Evolutionary conservation across 2,113 vertebrate genomes (phyloP).

Genomic region (Atherinomorus stipes): DNA sequence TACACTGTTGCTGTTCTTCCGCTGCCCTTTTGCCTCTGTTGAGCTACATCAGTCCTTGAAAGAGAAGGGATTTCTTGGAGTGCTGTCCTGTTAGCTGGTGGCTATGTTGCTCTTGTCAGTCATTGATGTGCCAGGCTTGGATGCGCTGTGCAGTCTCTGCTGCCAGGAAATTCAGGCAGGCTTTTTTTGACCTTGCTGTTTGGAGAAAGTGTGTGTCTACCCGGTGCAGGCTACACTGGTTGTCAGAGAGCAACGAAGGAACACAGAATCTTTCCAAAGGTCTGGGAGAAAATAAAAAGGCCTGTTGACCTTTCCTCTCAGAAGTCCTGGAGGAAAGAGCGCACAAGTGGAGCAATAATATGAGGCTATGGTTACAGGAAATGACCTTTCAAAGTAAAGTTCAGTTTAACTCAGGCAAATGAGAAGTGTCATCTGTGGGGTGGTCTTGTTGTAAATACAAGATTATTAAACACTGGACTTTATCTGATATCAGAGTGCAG

Average conservation of each 20-base stretch:
- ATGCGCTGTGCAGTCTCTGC: not conserved
- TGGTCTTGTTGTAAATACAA: too few relatives aligned
- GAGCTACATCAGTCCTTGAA: not conserved
- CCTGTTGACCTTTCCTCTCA: not conserved
- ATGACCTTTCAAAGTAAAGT: too few relatives aligned
- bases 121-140: not conserved
- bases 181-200: not conserved
- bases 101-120: not conserved
- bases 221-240: not conserved
- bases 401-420: too few relatives aligned
- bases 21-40: not conserved
- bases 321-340: not conserved
- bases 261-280: not conserved
- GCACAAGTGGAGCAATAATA: not conserved
- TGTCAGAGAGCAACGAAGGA: not conserved
- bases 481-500: too few relatives aligned
- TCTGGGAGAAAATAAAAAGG: not conserved
- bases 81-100: not conserved
- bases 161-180: conserved; percentile 4
- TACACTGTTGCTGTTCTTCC: not conserved
- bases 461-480: too few relatives aligned
- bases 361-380: too few relatives aligned
- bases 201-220: not conserved
- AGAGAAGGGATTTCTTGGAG: not conserved
- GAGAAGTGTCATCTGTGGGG: too few relatives aligned